Evolutionary conservation across 2,888 invertebrate species (phyloP).

Genomic region (Falcaria lacertinaria): DNA sequence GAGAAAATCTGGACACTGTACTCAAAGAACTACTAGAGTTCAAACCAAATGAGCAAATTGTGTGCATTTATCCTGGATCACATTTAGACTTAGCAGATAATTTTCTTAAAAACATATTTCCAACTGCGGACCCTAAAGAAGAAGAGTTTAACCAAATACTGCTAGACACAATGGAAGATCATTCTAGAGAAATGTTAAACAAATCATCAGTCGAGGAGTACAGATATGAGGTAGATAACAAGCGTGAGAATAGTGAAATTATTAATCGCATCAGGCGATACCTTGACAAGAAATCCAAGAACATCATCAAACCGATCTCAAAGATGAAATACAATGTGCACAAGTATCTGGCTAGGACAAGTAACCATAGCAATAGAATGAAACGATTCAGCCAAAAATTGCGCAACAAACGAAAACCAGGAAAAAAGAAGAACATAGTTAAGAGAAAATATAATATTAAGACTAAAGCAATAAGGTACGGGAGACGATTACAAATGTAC

Average conservation of each 20-base stretch:
- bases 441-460: slow-evolving; percentile 20
- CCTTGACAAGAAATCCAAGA: slow-evolving; percentile 44
- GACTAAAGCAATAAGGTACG: slow-evolving; percentile 19
- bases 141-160: slow-evolving; percentile 12
- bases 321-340: slow-evolving; percentile 34
- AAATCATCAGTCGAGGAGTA: slow-evolving; percentile 19
- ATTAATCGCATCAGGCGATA: slow-evolving; percentile 60
- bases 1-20: slow-evolving; percentile 87
- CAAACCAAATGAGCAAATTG: slow-evolving; percentile 45
- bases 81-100: slow-evolving; percentile 49
- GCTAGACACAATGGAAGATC: slow-evolving; percentile 24
- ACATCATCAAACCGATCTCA: slow-evolving; percentile 28
- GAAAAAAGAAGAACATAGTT: slow-evolving; percentile 1
- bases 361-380: slow-evolving; percentile 11
- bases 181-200: slow-evolving; percentile 25
- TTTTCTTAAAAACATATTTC: slow-evolving; percentile 30
- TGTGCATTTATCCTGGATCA: slow-evolving; percentile 55
- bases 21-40: slow-evolving; percentile 84
- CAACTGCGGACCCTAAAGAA: slow-evolving; percentile 1
- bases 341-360: slow-evolving; percentile 11
- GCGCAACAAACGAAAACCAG: slow-evolving; percentile 2
- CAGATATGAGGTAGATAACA: slow-evolving; percentile 20
- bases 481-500: slow-evolving; percentile 35
- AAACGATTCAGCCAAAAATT: slow-evolving; percentile 18
- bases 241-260: slow-evolving; percentile 39